These are phyloP conservation scores for Plotosus lineatus DNA, from an alignment of 2,113 vertebrate genomes.

Conservation along the genomic window DNA sequence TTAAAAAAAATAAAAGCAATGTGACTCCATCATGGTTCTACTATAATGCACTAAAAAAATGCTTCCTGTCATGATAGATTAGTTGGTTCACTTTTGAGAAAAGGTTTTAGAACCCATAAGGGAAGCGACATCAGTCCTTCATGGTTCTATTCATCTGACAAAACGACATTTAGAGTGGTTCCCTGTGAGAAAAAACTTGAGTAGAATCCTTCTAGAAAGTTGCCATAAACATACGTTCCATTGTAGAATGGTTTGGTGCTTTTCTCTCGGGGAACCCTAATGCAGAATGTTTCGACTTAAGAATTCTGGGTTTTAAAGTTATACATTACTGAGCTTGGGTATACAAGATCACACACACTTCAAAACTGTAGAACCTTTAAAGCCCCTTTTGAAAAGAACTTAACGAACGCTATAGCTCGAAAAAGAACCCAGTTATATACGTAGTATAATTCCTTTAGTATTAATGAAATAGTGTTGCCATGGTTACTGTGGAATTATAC, in stretches of 20 bases:
- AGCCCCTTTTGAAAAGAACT: background rate
- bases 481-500: background rate
- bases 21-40: background rate
- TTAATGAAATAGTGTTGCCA: background rate
- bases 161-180: background rate
- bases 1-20: no score
- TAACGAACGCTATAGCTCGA: background rate
- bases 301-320: background rate
- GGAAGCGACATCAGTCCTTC: no score
- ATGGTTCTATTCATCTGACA: background rate
- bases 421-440: background rate
- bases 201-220: background rate
- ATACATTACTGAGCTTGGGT: no score
- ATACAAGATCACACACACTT: no score
- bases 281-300: background rate
- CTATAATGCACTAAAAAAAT: background rate
- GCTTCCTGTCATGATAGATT: background rate
- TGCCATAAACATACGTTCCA: no score
- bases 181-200: background rate
- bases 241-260: no score
- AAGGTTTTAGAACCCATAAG: background rate
- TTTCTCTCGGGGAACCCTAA: background rate
- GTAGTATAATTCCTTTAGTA: background rate
- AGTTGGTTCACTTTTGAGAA: background rate
- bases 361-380: background rate